Percentiles rank a stretch among this genome's conserved stretches.
Conservation (phyloP, 2,888 invertebrate genomes). For the Nomada lathburiana region DNA sequence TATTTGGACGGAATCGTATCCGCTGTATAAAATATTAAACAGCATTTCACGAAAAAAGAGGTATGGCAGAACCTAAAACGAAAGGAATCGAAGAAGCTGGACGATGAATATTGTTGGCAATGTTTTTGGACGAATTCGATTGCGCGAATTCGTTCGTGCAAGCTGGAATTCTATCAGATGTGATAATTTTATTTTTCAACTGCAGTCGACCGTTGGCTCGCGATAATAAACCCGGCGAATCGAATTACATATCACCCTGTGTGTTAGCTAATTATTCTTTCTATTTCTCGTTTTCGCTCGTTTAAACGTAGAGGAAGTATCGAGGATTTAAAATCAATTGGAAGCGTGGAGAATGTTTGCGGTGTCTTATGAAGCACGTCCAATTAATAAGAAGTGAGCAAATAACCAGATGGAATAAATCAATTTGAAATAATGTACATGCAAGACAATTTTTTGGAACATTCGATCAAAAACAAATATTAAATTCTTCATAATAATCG, state of each 20-base stretch:
- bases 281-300: background rate
- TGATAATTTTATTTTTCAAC: background rate
- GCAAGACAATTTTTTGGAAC: too few species aligned
- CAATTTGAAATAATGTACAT: too few species aligned
- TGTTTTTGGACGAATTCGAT: background rate
- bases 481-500: too few species aligned
- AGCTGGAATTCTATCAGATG: background rate
- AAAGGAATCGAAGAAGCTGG: background rate
- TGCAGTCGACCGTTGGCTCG: too few species aligned
- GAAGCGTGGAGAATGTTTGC: too few species aligned
- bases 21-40: background rate
- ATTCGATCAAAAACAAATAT: too few species aligned
- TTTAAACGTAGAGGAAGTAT: background rate
- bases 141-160: background rate
- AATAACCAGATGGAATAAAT: too few species aligned
- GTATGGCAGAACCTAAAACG: background rate
- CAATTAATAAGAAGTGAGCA: too few species aligned
- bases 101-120: slow-evolving; percentile 2
- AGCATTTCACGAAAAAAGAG: too few species aligned
- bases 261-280: background rate
- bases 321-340: too few species aligned
- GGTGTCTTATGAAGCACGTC: too few species aligned
- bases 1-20: background rate
- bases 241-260: background rate
- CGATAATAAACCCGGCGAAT: background rate